Base-by-base conservation (phyloP, 1,140 invertebrate species). In the Cydia amplana region DNA sequence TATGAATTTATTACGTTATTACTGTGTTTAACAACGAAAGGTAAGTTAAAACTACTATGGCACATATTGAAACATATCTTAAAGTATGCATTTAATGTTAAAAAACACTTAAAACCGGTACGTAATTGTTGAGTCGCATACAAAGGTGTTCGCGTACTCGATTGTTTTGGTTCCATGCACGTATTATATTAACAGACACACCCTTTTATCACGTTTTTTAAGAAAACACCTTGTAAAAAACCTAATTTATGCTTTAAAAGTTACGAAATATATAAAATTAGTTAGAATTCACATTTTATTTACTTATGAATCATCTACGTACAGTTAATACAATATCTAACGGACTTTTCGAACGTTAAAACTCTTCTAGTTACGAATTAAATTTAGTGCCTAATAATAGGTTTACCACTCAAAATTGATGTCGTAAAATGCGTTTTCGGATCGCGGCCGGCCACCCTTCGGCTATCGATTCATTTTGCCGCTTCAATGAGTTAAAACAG, bases 1-100 rank as follows among this genome's bases (percentile, higher is more conserved):
- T 81, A 80, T 32, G 79, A 82, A 77, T 82, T 78, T 80, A 81
- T 82, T 32, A 77, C 78, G 40, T 64, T 84, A 74, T 36, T 83
- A 73, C 72, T 85, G 25, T 77, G 77, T 63, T 65, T 83, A 49
- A 43, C 75, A 65, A 74, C 80, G 32, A 63, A 77, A 73, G 86
- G 86, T 87, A 77, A 85, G 86, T 84, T 64, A 76, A 80, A 75
- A 25, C n/a, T 70, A 2, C 5, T 14, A 6, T 28, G 18, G 0
- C 1, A 16, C 55, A 60, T 60, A 16, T 23, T 60, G 18, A 18
- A 23, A 5, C n/a, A n/a, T n/a, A 51, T 51, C 4, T 51, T 18
- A 51, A 51, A 18, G 16, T 51, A 1, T 3, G 10, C 12, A 51
- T 18, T 51, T n/a, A 46, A 51, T 51, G 18, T 70, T 32, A 36